Conservation (phyloP, 2,113 vertebrate species). For the Spea bombifrons region DNA sequence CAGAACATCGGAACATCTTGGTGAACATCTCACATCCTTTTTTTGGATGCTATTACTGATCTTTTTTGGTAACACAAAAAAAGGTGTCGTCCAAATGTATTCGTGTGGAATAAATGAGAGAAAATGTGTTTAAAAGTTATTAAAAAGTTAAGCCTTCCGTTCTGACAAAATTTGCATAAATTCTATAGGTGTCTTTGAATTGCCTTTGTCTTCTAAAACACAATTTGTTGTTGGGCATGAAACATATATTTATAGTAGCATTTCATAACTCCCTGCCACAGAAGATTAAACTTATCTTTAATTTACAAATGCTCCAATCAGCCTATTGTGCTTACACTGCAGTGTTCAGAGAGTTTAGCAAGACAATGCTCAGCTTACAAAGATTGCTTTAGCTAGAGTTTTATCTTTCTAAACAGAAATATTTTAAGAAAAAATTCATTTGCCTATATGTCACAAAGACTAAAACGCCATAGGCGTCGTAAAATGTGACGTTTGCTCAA, state of each 20-base stretch:
- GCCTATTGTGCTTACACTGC: constrained; percentile 52
- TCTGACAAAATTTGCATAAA: constrained; percentile 64
- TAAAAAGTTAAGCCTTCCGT: constrained; percentile 61
- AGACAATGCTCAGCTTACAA: constrained; percentile 38
- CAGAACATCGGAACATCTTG: no score
- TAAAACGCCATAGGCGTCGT: constrained; percentile 10
- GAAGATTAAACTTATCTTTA: constrained; percentile 67
- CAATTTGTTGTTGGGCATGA: constrained; percentile 61
- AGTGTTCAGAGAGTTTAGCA: constrained; percentile 54
- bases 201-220: constrained; percentile 70
- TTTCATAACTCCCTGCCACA: constrained; percentile 67
- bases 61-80: neutral
- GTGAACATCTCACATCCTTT: neutral
- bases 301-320: constrained; percentile 62
- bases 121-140: constrained; percentile 59
- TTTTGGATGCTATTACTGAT: constrained; percentile 5
- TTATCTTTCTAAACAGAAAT: constrained; percentile 45
- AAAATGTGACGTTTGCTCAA: constrained; percentile 7
- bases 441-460: constrained; percentile 22
- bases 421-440: constrained; percentile 5
- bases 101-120: constrained; percentile 64
- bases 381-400: constrained; percentile 29
- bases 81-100: neutral
- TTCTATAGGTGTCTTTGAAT: constrained; percentile 63
- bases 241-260: constrained; percentile 62